phyloP scores from a whole-genome alignment of 2,888 invertebrate species.

The Lepidonotus clava region DNA sequence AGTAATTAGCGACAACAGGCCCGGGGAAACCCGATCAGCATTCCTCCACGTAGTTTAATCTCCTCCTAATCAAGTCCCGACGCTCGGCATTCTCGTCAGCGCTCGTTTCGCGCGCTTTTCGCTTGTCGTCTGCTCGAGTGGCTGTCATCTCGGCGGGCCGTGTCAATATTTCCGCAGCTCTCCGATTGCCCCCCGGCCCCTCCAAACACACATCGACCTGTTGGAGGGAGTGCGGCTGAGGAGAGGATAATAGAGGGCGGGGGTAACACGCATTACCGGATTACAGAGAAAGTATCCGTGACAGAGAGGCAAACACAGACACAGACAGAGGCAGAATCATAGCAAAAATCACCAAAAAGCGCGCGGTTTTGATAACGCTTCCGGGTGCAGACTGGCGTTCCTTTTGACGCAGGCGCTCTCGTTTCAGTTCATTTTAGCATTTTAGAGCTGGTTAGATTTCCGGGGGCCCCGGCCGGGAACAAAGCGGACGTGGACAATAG shows the following conservation, averaged over 20 bases:
- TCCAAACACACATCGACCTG: slow-evolving; percentile 15
- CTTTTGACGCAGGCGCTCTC: neutral
- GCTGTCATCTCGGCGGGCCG: neutral
- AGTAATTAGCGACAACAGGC: neutral
- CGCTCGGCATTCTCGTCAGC: neutral
- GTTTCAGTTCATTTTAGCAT: slow-evolving; percentile 24
- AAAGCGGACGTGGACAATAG: slow-evolving; percentile 5
- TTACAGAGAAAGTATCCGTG: neutral
- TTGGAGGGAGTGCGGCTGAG: neutral
- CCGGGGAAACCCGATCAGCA: too few species aligned
- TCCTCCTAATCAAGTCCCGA: neutral
- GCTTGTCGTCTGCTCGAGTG: slow-evolving; percentile 27
- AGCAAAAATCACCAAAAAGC: neutral
- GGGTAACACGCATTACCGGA: slow-evolving; percentile 14
- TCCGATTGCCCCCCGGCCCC: neutral
- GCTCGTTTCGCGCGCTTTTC: slow-evolving; percentile 10
- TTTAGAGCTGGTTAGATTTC: slow-evolving; percentile 33
- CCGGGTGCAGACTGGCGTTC: neutral
- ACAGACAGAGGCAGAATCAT: neutral
- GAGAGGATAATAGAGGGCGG: neutral
- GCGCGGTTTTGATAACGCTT: neutral
- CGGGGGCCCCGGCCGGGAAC: neutral
- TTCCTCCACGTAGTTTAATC: neutral
- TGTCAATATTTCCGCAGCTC: neutral
- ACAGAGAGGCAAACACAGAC: neutral